Evolutionary conservation across 2,113 vertebrate genomes (phyloP).

Genomic region (Mobula birostris): DNA sequence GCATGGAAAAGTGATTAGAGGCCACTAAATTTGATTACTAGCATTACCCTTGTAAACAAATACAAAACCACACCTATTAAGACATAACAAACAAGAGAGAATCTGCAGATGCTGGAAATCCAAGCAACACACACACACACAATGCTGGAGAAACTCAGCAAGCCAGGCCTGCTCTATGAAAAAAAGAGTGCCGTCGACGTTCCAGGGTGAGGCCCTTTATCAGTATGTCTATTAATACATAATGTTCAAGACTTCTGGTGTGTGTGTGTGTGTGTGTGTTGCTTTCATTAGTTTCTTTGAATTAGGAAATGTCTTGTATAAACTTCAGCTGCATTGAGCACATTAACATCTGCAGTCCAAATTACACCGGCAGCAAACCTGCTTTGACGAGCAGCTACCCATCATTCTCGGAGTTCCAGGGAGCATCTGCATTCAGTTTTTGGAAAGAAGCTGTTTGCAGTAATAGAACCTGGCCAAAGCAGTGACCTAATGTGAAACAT

Average conservation of each 20-base stretch:
- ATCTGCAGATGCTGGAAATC: no score
- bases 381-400: not conserved
- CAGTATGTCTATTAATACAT: no score
- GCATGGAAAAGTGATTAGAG: not conserved
- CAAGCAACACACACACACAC: no score
- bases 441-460: not conserved
- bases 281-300: not conserved
- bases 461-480: not conserved
- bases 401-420: not conserved
- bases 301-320: not conserved
- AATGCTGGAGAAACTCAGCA: no score
- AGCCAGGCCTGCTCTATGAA: no score
- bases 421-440: not conserved
- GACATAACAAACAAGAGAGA: not conserved
- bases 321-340: not conserved
- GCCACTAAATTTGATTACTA: not conserved
- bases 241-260: not conserved
- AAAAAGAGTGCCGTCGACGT: no score
- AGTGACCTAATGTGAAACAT: not conserved
- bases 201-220: no score
- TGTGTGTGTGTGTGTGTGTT: not conserved
- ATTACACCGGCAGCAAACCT: not conserved
- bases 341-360: slow-evolving; percentile 23
- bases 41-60: not conserved
- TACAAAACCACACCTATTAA: not conserved